Base-by-base conservation (phyloP, 2,888 invertebrate species). In the Neoascia interrupta region DNA sequence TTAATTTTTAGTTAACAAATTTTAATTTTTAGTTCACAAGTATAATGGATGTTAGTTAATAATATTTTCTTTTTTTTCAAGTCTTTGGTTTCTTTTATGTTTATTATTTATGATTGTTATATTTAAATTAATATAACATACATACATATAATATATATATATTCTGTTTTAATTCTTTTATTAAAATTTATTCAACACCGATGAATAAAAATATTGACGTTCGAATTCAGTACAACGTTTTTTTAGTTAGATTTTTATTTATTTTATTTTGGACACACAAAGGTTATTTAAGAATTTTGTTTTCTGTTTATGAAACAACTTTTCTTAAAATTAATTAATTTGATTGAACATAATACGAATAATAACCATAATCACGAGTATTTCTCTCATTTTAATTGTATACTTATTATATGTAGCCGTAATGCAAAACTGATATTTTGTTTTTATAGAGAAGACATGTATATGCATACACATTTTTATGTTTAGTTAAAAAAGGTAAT, bases 171-270 rank as follows among this genome's bases (percentile, higher is more conserved):
- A 26, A 58, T 51, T 16, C 11, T 37, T 37, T 60, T 51, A 11
- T 47, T 68, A 36, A 13, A 49, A 18, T 36, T 70, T 66, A 70
- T 63, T 75, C 60, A 63, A 75, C 76, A 76, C 60, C 58, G 70
- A 72, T 76, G 76, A 76, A 76, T 76, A 54, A 70, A 70, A 47
- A 72, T 63, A 76, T 76, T 76, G 75, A 69, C 69, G 70, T 76
- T 76, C 34, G 70, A 69, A 70, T 76, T 76, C 76, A 72, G 79
- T 79, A 66, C 79, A 39, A 64, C 37, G 47, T 54, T 51, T 28
- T 37, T 58, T 47, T 64, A 56, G 51, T 63, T 72, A 63, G 45
- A 51, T 72, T 76, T 76, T 70, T 31, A 8, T 26, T 26, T 13
- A 43, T 36, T 56, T 60, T 8, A 41, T 31, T 61, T 61, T 76